Conservation (phyloP, 1,140 invertebrate genomes). For the Vanessa tameamea region DNA sequence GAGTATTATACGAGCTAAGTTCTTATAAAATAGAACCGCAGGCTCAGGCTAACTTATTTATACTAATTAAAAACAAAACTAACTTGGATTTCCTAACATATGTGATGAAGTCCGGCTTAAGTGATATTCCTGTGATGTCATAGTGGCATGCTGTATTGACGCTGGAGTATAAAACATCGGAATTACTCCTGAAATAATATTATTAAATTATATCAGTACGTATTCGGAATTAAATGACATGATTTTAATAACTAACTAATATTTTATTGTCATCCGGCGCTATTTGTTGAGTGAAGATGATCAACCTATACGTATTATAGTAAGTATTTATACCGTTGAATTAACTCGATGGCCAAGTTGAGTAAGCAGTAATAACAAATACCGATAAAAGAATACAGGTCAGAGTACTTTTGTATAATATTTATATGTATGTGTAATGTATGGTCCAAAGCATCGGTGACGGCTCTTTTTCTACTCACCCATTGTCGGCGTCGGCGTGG, state of each 20-base stretch:
- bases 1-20: too few relatives aligned
- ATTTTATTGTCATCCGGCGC: constrained; percentile 38
- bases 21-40: too few relatives aligned
- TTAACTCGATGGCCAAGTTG: too few relatives aligned
- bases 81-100: background rate
- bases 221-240: background rate
- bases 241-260: background rate
- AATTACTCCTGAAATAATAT: constrained; percentile 70
- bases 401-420: too few relatives aligned
- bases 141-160: background rate
- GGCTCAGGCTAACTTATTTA: too few relatives aligned
- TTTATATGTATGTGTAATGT: too few relatives aligned
- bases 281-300: too few relatives aligned
- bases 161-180: constrained; percentile 83
- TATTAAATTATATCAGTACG: background rate
- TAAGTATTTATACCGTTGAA: too few relatives aligned
- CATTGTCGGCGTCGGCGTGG: constrained; percentile 29
- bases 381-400: too few relatives aligned
- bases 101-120: background rate
- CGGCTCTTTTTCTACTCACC: constrained; percentile 31
- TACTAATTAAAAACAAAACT: background rate
- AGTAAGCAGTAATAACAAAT: too few relatives aligned
- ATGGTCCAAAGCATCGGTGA: too few relatives aligned
- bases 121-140: background rate
- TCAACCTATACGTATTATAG: too few relatives aligned